Evolutionary conservation across 2,888 invertebrate species (phyloP).

Genomic region (Chymomyza fuscimana): DNA sequence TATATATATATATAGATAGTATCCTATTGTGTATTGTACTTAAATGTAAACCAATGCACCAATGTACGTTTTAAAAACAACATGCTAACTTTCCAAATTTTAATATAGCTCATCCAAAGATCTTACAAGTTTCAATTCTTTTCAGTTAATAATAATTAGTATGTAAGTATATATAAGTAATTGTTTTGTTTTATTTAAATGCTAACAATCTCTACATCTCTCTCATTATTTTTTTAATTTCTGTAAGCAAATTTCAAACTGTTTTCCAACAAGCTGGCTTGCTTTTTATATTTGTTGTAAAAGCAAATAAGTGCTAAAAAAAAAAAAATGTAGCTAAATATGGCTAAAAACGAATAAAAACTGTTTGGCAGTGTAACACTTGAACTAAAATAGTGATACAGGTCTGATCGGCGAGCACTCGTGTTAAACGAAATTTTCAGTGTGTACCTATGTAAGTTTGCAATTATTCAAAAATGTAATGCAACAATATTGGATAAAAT

Average conservation of each 20-base stretch:
- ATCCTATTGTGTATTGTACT: not conserved
- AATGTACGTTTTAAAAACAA: conserved; percentile 45
- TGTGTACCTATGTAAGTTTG: too few species aligned
- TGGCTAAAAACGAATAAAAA: not conserved
- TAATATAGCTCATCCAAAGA: not conserved
- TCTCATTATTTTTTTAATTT: conserved; percentile 43
- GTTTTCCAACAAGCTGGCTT: not conserved
- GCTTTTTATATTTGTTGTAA: not conserved
- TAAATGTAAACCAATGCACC: conserved; percentile 58
- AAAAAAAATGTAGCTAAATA: not conserved
- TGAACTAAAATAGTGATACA: not conserved
- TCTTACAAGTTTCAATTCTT: not conserved
- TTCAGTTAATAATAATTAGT: conserved; percentile 25
- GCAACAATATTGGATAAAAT: too few species aligned
- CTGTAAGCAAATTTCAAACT: not conserved
- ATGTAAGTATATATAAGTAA: conserved; percentile 35
- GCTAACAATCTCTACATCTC: conserved; percentile 73
- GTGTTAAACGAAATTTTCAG: too few species aligned
- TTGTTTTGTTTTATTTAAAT: conserved; percentile 54
- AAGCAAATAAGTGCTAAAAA: not conserved
- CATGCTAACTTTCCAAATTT: conserved; percentile 36
- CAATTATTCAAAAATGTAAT: too few species aligned
- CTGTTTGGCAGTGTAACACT: conserved; percentile 58
- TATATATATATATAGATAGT: conserved; percentile 4
- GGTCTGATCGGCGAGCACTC: too few species aligned